Percentiles rank a stretch among this genome's conserved stretches.
These are phyloP conservation scores for Hydropotes inermis DNA, from an alignment of 2,113 vertebrate genomes.

Conservation along the genomic window DNA sequence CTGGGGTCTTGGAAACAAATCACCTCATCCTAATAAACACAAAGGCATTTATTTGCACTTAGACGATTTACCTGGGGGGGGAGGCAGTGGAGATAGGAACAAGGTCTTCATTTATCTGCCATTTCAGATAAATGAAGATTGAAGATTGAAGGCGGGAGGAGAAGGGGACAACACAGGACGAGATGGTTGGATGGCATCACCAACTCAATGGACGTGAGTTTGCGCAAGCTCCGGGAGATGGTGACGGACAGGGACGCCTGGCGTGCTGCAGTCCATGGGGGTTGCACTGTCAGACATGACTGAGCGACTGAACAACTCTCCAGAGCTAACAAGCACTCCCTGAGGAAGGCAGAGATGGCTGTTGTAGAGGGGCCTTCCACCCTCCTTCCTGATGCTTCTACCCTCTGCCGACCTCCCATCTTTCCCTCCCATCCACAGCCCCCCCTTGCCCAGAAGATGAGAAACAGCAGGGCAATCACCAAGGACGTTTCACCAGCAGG, in stretches of 20 bases:
- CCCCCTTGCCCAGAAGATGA: neutral
- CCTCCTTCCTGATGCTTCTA: neutral
- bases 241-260: neutral
- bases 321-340: neutral
- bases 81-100: no score
- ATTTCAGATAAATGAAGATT: no score
- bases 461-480: neutral
- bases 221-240: neutral
- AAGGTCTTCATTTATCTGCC: no score
- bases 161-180: neutral
- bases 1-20: no score
- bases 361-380: neutral
- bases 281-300: neutral
- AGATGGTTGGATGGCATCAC: neutral
- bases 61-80: no score
- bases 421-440: neutral
- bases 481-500: neutral
- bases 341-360: neutral
- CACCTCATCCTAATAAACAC: no score
- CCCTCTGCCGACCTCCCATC: neutral
- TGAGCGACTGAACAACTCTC: neutral
- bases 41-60: no score
- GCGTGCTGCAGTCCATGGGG: neutral
- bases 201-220: neutral
- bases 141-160: neutral